Percentiles rank a stretch among this genome's conserved stretches.
phyloP scores from a whole-genome alignment of 2,888 invertebrate genomes.

The Galeruca laticollis region DNA sequence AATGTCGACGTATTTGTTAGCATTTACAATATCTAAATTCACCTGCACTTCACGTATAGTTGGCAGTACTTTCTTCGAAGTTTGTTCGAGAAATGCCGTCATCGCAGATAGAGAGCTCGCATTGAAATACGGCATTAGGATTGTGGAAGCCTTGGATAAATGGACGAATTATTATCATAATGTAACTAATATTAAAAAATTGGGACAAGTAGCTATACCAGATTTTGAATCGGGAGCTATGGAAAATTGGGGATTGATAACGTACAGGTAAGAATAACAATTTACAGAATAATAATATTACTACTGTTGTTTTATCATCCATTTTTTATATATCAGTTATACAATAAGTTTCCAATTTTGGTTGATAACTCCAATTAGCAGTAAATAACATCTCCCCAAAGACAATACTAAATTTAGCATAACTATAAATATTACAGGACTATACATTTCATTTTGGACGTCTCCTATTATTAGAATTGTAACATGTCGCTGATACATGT shows the following conservation, averaged over 20 bases:
- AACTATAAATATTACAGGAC: no score
- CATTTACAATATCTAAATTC: conserved; percentile 86
- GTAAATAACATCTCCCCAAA: no score
- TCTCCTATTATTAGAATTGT: no score
- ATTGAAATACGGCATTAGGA: conserved; percentile 44
- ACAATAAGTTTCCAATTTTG: no score
- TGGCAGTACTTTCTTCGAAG: conserved; percentile 34
- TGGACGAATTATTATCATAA: conserved; percentile 52
- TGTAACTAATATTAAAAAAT: conserved; percentile 73
- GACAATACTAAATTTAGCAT: no score
- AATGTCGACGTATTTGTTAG: conserved; percentile 91
- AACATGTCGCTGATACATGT: no score
- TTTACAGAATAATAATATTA: no score
- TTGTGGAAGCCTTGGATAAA: conserved; percentile 45
- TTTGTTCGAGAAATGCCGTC: conserved; percentile 51
- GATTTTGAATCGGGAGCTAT: conserved; percentile 89
- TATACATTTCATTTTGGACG: no score
- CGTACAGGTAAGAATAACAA: conserved; percentile 74
- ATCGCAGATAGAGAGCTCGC: conserved; percentile 44
- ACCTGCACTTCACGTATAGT: conserved; percentile 51
- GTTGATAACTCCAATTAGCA: no score
- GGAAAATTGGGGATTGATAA: conserved; percentile 93
- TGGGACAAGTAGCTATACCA: conserved; percentile 86
- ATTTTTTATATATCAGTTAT: no score
- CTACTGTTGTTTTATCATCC: no score